These are phyloP conservation scores for Berghia stephanieae DNA, from an alignment of 1,140 invertebrate species.

Conservation along the genomic window DNA sequence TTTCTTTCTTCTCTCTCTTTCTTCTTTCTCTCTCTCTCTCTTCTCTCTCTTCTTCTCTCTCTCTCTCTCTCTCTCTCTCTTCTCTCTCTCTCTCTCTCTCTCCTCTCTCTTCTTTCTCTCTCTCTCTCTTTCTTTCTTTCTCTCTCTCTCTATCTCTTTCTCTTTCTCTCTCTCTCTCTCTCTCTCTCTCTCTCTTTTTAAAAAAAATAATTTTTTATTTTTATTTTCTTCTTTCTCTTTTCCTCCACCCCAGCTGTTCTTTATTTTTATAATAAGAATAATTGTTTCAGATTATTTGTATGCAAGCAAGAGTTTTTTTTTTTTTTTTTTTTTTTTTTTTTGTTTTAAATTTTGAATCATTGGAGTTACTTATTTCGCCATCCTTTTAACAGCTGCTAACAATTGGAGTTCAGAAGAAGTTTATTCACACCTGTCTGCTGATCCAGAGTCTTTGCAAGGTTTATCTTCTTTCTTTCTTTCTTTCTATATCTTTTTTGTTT, in stretches of 20 bases:
- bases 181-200: background rate
- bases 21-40: background rate
- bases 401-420: no score
- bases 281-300: background rate
- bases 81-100: background rate
- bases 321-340: background rate
- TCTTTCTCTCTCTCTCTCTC: background rate
- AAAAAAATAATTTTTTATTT: background rate
- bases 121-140: background rate
- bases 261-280: background rate
- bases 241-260: background rate
- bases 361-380: no score
- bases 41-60: background rate
- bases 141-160: no score
- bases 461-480: no score
- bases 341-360: background rate
- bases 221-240: background rate
- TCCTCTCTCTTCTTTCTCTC: background rate
- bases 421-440: no score
- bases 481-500: no score
- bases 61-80: background rate
- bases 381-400: no score
- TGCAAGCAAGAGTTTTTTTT: background rate
- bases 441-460: no score
- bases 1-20: constrained; percentile 4